Evolutionary conservation across 2,888 invertebrate genomes (phyloP), one percentile per base, ranked within the genome.

Genomic region (Trilocha varians): DNA sequence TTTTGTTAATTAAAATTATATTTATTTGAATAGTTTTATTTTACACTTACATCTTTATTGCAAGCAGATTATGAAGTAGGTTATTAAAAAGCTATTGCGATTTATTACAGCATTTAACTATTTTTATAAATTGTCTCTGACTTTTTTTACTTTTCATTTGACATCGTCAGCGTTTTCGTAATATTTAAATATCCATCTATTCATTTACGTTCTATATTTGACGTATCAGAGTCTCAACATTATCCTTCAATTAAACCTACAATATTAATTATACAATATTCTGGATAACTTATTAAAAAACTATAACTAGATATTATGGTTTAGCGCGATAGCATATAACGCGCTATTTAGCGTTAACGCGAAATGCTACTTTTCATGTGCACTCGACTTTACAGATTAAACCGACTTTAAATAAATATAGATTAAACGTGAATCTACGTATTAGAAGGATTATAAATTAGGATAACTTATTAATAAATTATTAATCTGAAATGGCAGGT

Each of bases 231-330:
- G 60, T 60, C 59, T 65, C 57, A 59, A 49, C 59, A 53, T 48
- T 63, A 51, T 63, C 61, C 70, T 70, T 44, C 45, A 46, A 55
- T 52, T 43, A 55, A 49, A 48, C 50, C 50, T 49, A 44, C 48
- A 48, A 49, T 25, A 25, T 25, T 5, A 9, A 25, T 9, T 25
- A 25, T 56, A 82, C 84, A 84, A 62, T 77, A 84, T 84, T 85
- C 85, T 85, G 85, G 84, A 84, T 85, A 85, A 85, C 85, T 84
- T 84, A 84, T 80, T 47, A 72, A 72, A 74, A 65, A 50, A 59
- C 53, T 53, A 52, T 50, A 57, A 49, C 53, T 55, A 48, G 53
- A 53, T 48, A 49, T 34, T 48, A 11, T 11, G 2, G 2, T 25
- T 25, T 6, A 25, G 11, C 25, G 25, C 25, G 25, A 9, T 25